phyloP scores from a whole-genome alignment of 2,113 vertebrate genomes.

The Cryptomyrus ogoouensis region DNA sequence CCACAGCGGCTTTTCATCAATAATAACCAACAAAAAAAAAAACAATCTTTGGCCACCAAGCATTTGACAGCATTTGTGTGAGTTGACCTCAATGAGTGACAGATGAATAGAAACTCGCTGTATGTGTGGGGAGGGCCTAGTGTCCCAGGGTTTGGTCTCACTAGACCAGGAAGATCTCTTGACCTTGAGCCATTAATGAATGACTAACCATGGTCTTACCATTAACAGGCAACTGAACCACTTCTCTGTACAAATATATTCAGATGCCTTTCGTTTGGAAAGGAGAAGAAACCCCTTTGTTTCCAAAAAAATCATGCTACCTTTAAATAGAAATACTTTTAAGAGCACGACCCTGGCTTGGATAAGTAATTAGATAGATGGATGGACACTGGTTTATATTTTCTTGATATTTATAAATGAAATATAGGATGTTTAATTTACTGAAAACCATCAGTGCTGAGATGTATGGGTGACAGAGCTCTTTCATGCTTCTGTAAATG shows the following conservation, averaged over 20 bases:
- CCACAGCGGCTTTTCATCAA: not conserved
- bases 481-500: not conserved
- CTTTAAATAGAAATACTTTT: not conserved
- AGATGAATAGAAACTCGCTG: not conserved
- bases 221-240: not conserved
- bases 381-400: not conserved
- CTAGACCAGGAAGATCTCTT: not conserved
- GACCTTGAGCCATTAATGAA: constrained; percentile 2
- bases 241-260: not conserved
- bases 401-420: not conserved
- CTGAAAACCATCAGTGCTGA: not conserved
- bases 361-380: not conserved
- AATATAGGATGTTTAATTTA: not conserved
- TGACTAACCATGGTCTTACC: not conserved
- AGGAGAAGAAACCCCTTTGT: not conserved
- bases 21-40: not conserved
- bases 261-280: not conserved
- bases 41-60: not conserved
- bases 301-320: not conserved
- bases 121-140: not conserved
- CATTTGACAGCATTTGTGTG: not conserved
- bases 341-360: not conserved
- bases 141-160: not conserved
- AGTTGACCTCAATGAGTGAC: not conserved
- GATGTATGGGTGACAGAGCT: not conserved